Evolutionary conservation across 2,113 vertebrate genomes (phyloP).

Genomic region (Anthoscopus minutus): DNA sequence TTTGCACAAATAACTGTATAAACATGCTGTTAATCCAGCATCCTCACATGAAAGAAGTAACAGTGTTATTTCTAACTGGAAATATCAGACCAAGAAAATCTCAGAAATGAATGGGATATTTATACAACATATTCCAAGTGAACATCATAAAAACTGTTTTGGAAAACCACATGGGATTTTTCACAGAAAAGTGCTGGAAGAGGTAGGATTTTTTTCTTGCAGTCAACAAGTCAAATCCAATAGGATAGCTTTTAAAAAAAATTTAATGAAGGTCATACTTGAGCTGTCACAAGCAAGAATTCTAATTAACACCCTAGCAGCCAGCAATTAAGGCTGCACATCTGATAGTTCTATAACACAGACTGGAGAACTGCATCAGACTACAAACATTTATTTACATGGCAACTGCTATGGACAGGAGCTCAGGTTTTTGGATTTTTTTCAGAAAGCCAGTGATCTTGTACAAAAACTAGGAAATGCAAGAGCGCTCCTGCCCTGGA

Average conservation of each 20-base stretch:
- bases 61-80: background rate
- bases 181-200: background rate
- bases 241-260: background rate
- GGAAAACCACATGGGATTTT: background rate
- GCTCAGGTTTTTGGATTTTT: background rate
- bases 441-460: background rate
- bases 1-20: constrained; percentile 14
- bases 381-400: background rate
- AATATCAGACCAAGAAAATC: background rate
- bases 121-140: background rate
- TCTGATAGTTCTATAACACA: background rate
- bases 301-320: background rate
- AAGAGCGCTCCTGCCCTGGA: background rate
- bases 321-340: background rate
- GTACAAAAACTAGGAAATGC: background rate
- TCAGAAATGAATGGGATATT: background rate
- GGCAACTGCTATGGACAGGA: background rate
- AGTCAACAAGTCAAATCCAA: background rate
- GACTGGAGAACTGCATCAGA: background rate
- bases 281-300: background rate
- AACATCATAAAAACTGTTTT: background rate
- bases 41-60: background rate
- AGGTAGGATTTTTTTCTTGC: background rate
- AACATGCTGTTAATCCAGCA: background rate
- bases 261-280: background rate